Base-by-base conservation (phyloP, 2,113 vertebrate genomes). In the Glareola pratincola region DNA sequence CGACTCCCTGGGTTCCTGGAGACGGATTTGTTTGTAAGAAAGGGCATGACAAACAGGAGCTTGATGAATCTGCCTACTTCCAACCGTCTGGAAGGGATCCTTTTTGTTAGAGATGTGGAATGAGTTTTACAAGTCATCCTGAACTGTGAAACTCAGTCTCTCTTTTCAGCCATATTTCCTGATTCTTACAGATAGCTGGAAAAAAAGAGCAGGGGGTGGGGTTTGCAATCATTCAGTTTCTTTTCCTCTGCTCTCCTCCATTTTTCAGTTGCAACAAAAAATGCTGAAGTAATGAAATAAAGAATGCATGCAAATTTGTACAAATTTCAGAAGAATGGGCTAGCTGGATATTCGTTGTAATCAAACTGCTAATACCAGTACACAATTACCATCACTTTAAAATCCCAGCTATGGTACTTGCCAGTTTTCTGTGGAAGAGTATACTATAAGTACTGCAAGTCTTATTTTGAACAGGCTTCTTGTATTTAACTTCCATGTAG, bases 71-170 rank as follows among this genome's bases (percentile, higher is more conserved):
- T 53, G n/a, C 27, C 15, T 39, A 12, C 14, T 73, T 64, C 4
- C 43, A 63, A 2, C 4, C 6, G 2, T 26, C 34, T 76, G 85
- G 76, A 92, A 34, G 76, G 19, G 34, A 43, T 51, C n/a, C 11
- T 34, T 43, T 84, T 43, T 29, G 20, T 6, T 66, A 48, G 51
- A 45, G 20, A 34, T 10, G 30, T 50, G 18, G 29, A 54, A 69
- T 14, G 53, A 77, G 34, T 56, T 93, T 72, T 77, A 15, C 23
- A 62, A 57, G 14, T 37, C 16, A 15, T 29, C 17, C 34, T 62
- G n/a, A 12, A 1, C 9, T 29, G 2, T 2, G 15, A 4, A 36
- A n/a, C 22, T 89, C 19, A 5, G 19, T 9, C 37, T 74, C 5
- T 53, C 20, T 60, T n/a, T 57, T 26, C 69, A 57, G 60, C 4